These are phyloP conservation scores for Alitta virens DNA, from an alignment of 2,888 invertebrate genomes.

Conservation along the genomic window DNA sequence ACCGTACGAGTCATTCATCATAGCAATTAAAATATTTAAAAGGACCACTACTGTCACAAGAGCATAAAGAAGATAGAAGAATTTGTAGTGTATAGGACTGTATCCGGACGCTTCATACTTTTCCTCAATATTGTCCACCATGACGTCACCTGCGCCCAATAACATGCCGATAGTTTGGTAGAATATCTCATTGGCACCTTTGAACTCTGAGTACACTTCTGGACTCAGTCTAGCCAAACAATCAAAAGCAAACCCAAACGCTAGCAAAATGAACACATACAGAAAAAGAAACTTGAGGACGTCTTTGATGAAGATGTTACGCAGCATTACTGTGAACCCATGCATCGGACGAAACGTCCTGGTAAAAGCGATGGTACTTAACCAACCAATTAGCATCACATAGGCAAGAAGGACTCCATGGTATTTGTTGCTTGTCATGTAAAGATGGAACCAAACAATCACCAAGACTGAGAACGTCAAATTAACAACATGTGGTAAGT, in stretches of 20 bases:
- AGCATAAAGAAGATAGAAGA: neutral
- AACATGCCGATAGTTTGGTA: slow-evolving; percentile 46
- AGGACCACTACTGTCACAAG: neutral
- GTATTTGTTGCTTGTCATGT: slow-evolving; percentile 26
- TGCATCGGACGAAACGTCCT: slow-evolving; percentile 44
- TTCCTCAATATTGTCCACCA: slow-evolving; percentile 31
- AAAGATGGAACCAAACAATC: slow-evolving; percentile 38
- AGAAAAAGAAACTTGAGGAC: slow-evolving; percentile 44
- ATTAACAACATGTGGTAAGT: slow-evolving; percentile 7
- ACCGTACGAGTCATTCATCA: neutral
- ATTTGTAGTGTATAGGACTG: neutral
- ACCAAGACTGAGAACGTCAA: slow-evolving; percentile 34
- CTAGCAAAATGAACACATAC: slow-evolving; percentile 39
- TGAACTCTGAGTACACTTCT: slow-evolving; percentile 28
- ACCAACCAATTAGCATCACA: slow-evolving; percentile 44
- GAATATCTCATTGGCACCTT: slow-evolving; percentile 34
- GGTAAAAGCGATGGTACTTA: slow-evolving; percentile 42
- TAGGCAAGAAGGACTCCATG: slow-evolving; percentile 44
- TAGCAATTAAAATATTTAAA: neutral
- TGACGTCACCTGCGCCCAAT: slow-evolving; percentile 35
- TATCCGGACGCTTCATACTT: neutral
- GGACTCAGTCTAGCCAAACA: neutral
- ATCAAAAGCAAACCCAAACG: neutral
- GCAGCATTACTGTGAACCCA: slow-evolving; percentile 46
- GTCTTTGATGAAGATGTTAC: slow-evolving; percentile 45